phyloP scores from a whole-genome alignment of 2,888 invertebrate genomes.

The Eurois occulta region DNA sequence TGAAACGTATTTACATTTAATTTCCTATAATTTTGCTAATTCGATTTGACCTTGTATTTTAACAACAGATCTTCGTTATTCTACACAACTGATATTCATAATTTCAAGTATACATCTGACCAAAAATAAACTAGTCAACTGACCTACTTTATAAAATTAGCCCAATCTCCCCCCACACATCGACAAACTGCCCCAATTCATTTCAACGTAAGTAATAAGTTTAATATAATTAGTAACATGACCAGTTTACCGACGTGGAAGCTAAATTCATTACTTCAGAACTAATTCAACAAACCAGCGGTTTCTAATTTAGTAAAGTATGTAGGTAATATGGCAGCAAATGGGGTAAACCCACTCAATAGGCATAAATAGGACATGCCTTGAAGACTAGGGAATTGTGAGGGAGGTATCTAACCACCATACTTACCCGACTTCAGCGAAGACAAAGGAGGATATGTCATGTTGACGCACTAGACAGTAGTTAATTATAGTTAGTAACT shows the following conservation, averaged over 20 bases:
- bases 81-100: neutral
- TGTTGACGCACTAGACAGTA: neutral
- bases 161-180: constrained; percentile 25
- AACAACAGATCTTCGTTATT: neutral
- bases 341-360: neutral
- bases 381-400: neutral
- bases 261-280: constrained; percentile 18
- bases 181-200: constrained; percentile 25
- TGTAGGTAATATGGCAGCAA: neutral
- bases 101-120: neutral
- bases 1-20: neutral
- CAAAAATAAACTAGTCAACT: neutral
- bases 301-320: constrained; percentile 22
- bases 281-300: neutral
- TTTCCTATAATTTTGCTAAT: neutral
- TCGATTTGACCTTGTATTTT: neutral
- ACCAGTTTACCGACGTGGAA: constrained; percentile 12
- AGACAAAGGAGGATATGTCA: neutral
- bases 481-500: neutral
- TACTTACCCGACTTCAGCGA: neutral
- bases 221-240: constrained; percentile 27
- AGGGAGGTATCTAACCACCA: neutral
- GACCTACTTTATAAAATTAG: constrained; percentile 47
- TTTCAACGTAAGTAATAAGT: constrained; percentile 15
- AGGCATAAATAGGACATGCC: neutral